Evolutionary conservation across 2,888 invertebrate genomes (phyloP), one percentile per base, ranked within the genome.

Genomic region (Amiota minor): DNA sequence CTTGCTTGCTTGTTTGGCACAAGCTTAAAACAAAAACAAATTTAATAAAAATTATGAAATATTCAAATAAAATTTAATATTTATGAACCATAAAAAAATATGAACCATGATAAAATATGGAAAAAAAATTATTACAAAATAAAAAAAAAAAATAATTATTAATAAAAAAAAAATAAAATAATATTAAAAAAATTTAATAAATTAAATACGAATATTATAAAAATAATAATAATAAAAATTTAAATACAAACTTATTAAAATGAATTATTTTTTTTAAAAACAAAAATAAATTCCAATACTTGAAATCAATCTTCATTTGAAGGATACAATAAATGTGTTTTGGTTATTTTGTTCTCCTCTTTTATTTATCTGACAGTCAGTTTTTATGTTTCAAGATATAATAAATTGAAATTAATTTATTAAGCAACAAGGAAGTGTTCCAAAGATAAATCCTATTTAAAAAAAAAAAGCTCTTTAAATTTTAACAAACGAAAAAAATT

Each of bases 121-220:
- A 20, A 53, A 68, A 68, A 47, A 16, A 49, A 47, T 49, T 14
- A 12, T 50, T 59, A 45, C 16, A 10, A 56, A 47, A 4, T n/a
- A 70, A 1, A 10, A 59, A 70, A 45, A 70, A 14, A 56, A 67
- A 67, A 49, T 45, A 53, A 50, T 50, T 14, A 50, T 14, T 50
- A 14, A 2, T 50, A 1, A 50, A 50, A 12, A n/a, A n/a, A 50
- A 50, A n/a, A n/a, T 12, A n/a, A 50, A 50, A 14, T 2, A 4
- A n/a, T 50, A 10, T n/a, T 9, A 50, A 50, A 50, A n/a, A 50
- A 50, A 50, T 50, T 3, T 0, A 50, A n/a, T 50, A 50, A 50
- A n/a, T 6, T n/a, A 2, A 9, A 12, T n/a, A 4, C 11, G 8
- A 50, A n/a, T 50, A n/a, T 49, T 49, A 50, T n/a, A 9, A n/a